Evolutionary conservation across 2,797 vertebrate genomes (phyloP).

Genomic region (Eupleurogrammus muticus): DNA sequence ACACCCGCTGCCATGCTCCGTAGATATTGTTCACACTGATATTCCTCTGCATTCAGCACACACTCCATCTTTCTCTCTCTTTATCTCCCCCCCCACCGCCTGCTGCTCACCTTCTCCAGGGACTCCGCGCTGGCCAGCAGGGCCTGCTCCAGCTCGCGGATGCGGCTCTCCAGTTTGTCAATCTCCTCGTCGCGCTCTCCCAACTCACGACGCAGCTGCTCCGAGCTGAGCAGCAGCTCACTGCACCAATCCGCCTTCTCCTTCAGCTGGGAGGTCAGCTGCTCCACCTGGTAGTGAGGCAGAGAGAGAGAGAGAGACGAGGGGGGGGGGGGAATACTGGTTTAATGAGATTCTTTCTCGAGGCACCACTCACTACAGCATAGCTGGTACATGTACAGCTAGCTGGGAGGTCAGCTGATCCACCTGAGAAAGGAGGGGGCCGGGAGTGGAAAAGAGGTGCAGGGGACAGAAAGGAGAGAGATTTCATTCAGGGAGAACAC

Average conservation of each 20-base stretch:
- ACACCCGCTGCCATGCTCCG: slow-evolving; percentile 40
- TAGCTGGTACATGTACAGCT: slow-evolving; percentile 71
- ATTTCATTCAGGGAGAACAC: slow-evolving; percentile 66
- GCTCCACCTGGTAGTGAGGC: slow-evolving; percentile 87
- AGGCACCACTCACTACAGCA: slow-evolving; percentile 54
- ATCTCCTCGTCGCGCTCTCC: slow-evolving; percentile 94
- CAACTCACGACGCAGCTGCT: slow-evolving; percentile 93
- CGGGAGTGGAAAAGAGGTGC: slow-evolving; percentile 52
- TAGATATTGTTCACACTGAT: slow-evolving; percentile 56
- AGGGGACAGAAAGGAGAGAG: slow-evolving; percentile 51
- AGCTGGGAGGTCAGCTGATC: slow-evolving; percentile 80
- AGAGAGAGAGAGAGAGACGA: slow-evolving; percentile 25
- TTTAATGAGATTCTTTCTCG: slow-evolving; percentile 56
- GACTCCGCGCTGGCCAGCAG: slow-evolving; percentile 89
- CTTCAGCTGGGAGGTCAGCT: slow-evolving; percentile 91
- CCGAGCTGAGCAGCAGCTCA: slow-evolving; percentile 92
- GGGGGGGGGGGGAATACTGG: background rate
- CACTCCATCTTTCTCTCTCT: slow-evolving; percentile 25
- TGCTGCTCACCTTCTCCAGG: slow-evolving; percentile 87
- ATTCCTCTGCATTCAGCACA: slow-evolving; percentile 28
- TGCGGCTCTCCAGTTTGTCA: slow-evolving; percentile 91
- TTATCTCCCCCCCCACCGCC: slow-evolving; percentile 11
- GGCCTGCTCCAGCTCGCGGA: slow-evolving; percentile 94
- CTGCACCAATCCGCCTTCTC: slow-evolving; percentile 98
- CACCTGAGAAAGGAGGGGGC: slow-evolving; percentile 79